Base-by-base conservation (phyloP, 2,797 vertebrate genomes). In the Prionace glauca region DNA sequence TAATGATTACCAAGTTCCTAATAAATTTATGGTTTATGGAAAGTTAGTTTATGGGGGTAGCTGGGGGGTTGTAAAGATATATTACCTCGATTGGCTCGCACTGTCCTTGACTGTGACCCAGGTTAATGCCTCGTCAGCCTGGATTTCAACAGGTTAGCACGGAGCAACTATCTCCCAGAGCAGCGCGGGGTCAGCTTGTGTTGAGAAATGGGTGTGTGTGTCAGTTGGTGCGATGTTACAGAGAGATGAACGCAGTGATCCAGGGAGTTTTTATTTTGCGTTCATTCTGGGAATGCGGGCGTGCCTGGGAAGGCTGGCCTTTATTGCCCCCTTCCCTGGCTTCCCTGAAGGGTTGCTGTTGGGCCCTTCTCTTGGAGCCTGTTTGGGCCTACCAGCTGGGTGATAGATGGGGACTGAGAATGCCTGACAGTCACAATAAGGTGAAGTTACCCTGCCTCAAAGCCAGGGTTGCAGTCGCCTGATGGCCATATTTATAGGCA, bases 21-120 rank as follows among this genome's bases (percentile, higher is more conserved):
- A 96, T 97, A 97, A 96, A 97, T 96, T 95, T 10, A 9, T 96
- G 86, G 95, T 96, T 96, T 96, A 96, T 96, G 96, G 96, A 96
- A 97, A 97, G 96, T 97, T 96, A 96, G 96, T 96, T 97, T 3
- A 96, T 87, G 96, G 96, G 16, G 95, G 96, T 96, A 96, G 92
- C 41, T 95, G 56, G n/a, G 0, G 96, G 95, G 96, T 95, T 96
- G 96, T 97, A 97, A 97, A 97, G 95, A 95, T 97, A 96, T 97
- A 97, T 96, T 96, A 96, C 96, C 95, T 96, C 95, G 96, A 96
- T 97, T 96, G 65, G 45, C 12, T 95, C 67, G 56, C 96, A 97
- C 96, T 97, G 96, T 96, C 97, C 97, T 97, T 97, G 97, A 97
- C 96, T 56, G 9, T 95, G 71, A 56, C 93, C 93, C 93, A 74